Conservation (phyloP, 2,113 vertebrate genomes). For the Cariama cristata region DNA sequence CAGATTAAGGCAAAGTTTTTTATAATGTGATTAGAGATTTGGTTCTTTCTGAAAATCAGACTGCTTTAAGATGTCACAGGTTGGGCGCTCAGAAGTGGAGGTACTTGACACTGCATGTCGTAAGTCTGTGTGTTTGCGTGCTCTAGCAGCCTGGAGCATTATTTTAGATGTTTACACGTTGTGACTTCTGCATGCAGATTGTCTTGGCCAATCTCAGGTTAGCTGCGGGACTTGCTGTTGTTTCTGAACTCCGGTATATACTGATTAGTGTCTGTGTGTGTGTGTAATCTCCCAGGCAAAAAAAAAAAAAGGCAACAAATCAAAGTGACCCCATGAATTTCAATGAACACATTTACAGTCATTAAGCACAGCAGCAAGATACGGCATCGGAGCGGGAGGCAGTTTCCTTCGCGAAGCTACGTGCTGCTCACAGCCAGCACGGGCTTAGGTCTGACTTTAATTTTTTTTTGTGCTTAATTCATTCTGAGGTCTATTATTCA, state of each 20-base stretch:
- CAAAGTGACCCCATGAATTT: slow-evolving; percentile 55
- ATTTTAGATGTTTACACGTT: background rate
- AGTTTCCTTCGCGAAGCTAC: slow-evolving; percentile 28
- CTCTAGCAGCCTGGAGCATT: background rate
- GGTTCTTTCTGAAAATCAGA: background rate
- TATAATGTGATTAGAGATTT: background rate
- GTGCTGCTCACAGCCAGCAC: slow-evolving; percentile 43
- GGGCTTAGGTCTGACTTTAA: slow-evolving; percentile 22
- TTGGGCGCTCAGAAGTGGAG: background rate
- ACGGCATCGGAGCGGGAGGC: slow-evolving; percentile 9
- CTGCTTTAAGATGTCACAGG: background rate
- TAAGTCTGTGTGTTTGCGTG: background rate
- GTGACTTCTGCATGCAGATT: background rate
- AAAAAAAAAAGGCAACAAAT: background rate
- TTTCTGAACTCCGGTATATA: background rate
- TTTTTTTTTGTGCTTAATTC: slow-evolving; percentile 10
- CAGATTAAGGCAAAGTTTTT: background rate
- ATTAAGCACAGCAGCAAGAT: slow-evolving; percentile 49
- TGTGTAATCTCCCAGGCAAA: background rate
- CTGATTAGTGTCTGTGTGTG: background rate
- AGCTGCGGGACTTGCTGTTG: background rate
- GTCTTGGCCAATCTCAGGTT: background rate
- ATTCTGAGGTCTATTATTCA: background rate
- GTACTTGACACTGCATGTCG: fast-evolving
- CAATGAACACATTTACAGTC: slow-evolving; percentile 64